Conservation (phyloP, 2,113 vertebrate species). For the Elgaria multicarinata region DNA sequence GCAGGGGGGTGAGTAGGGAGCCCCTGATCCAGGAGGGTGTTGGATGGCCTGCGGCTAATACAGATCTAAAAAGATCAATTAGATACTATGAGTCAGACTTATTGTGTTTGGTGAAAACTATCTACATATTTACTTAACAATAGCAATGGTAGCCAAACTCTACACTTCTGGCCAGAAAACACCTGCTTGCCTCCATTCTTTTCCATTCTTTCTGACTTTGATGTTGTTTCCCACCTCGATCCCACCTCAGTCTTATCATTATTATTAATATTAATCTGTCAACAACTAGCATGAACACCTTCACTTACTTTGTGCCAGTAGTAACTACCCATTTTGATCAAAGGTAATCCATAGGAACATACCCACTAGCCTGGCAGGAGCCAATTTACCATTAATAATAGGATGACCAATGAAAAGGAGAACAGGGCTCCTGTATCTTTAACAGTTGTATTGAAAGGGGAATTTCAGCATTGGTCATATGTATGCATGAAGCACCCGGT, state of each 20-base stretch:
- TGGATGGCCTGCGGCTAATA: neutral
- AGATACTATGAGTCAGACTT: neutral
- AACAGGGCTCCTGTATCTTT: no score
- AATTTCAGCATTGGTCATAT: no score
- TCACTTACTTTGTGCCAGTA: neutral
- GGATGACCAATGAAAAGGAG: no score
- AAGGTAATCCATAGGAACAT: neutral
- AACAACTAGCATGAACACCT: neutral
- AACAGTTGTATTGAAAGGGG: no score
- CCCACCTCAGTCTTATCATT: no score
- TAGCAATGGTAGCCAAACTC: neutral
- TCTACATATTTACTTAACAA: neutral
- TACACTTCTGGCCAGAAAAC: no score
- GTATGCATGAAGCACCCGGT: no score
- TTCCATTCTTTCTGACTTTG: no score
- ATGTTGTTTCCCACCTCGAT: no score
- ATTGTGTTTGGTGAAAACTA: neutral
- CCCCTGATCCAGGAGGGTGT: neutral
- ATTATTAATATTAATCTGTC: neutral
- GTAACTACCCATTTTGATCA: slow-evolving; percentile 39
- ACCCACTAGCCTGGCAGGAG: neutral
- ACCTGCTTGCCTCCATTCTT: no score
- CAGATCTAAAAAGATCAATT: neutral
- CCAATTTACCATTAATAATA: neutral
- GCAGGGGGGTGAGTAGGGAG: no score